Evolutionary conservation across 2,888 invertebrate genomes (phyloP), one percentile per base, ranked within the genome.

Genomic region (Fabriciana adippe): DNA sequence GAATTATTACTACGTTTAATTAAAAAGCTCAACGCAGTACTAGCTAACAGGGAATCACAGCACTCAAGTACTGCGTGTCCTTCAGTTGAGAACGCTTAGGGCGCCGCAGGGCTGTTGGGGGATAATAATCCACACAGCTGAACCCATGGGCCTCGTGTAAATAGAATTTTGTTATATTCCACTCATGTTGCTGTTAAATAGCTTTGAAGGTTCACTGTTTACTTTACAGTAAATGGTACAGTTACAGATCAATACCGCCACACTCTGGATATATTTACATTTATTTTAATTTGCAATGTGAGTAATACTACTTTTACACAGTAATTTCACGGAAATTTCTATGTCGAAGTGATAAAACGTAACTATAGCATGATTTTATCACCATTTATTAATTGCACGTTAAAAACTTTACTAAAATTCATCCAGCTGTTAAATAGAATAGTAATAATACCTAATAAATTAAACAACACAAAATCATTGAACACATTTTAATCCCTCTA

Each of bases 1-100:
- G 74, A 78, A 79, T 84, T 80, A 74, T 73, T 79, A 78, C 78
- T 74, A 78, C 76, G 81, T 84, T 86, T 88, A 88, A 90, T 90
- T 90, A 88, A 89, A 89, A 88, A 87, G 87, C 85, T 82, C 83
- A 84, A 80, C 83, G 79, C 76, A 81, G 78, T 78, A 78, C 81
- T 76, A 75, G 76, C 82, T 89, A 88, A 89, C 85, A 85, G 84
- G 82, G 85, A 84, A 88, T 84, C 85, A 89, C 82, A 86, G 86
- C 87, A 84, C 81, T 72, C 72, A 78, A 79, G 76, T 76, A 75
- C 76, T 72, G 73, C 76, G 69, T 75, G 78, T 79, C 78, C 84
- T 85, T 78, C 79, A 83, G 78, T 79, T 76, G 72, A 76, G 78
- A 74, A 75, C 72, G 77, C 75, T 77, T 75, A 76, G 74, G 76